Conservation (phyloP, 2,113 vertebrate genomes). For the Dipodomys ordii region DNA sequence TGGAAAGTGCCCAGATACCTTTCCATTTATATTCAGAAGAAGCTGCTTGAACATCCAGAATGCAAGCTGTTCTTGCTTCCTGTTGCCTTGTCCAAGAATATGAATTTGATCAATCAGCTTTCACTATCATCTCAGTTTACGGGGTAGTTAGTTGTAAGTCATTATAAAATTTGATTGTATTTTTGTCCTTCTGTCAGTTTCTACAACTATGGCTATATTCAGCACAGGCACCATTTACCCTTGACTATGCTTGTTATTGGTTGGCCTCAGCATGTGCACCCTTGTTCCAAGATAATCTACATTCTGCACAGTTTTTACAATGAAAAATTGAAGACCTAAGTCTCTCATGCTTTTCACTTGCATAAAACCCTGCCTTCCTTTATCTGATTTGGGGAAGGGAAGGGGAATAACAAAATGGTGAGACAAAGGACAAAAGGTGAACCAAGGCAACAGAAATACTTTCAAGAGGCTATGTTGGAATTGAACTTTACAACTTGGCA, state of each 20-base stretch:
- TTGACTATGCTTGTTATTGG: background rate
- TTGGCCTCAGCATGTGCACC: background rate
- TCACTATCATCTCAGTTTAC: background rate
- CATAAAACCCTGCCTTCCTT: background rate
- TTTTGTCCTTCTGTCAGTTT: background rate
- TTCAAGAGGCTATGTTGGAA: too few relatives aligned
- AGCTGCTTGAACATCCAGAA: background rate
- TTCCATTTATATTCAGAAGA: background rate
- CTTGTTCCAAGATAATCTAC: background rate
- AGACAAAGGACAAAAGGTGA: too few relatives aligned
- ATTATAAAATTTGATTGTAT: background rate
- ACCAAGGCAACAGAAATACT: too few relatives aligned
- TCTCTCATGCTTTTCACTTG: background rate
- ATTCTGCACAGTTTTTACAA: background rate
- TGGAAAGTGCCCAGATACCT: background rate
- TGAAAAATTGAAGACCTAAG: background rate
- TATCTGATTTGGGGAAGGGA: too few relatives aligned
- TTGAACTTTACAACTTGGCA: too few relatives aligned
- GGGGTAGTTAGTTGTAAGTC: background rate
- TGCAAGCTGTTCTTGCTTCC: background rate
- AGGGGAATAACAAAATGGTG: too few relatives aligned
- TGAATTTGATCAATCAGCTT: background rate
- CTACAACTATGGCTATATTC: background rate
- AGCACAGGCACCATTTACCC: accelerated
- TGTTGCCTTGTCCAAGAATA: background rate